Conservation (phyloP, 1,140 invertebrate species). For the Trachelipus rathkii region DNA sequence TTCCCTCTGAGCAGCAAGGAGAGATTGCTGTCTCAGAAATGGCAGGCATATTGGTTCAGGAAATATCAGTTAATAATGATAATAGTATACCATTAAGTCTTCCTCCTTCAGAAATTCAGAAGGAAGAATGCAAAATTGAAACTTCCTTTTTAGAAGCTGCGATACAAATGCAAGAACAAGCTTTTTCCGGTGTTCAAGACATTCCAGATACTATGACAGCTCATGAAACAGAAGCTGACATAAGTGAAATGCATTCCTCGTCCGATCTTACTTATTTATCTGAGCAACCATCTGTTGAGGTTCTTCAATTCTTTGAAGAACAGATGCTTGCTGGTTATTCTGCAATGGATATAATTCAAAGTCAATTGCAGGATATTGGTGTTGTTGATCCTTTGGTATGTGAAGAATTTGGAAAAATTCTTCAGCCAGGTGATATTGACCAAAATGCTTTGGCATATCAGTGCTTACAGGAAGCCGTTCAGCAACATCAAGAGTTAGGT, state of each 20-base stretch:
- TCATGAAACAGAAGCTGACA: slow-evolving; percentile 38
- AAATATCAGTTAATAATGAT: neutral
- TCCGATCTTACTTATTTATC: slow-evolving; percentile 32
- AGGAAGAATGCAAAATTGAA: neutral
- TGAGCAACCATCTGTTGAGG: slow-evolving; percentile 32
- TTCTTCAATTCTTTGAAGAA: slow-evolving; percentile 21
- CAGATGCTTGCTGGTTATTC: slow-evolving; percentile 27
- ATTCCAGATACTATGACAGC: slow-evolving; percentile 21
- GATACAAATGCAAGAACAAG: neutral
- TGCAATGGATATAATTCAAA: slow-evolving; percentile 34
- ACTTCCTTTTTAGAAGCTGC: neutral
- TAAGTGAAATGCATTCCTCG: slow-evolving; percentile 41
- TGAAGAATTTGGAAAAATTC: slow-evolving; percentile 30
- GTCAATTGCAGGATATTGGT: slow-evolving; percentile 28
- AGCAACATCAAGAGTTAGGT: slow-evolving; percentile 33
- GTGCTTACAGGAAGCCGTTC: slow-evolving; percentile 28
- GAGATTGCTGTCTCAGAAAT: neutral
- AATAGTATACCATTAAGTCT: neutral
- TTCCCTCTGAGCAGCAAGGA: neutral
- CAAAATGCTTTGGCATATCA: slow-evolving; percentile 34
- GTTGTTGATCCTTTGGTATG: slow-evolving; percentile 28
- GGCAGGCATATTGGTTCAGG: neutral
- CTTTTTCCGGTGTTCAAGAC: slow-evolving; percentile 26
- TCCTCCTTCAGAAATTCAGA: neutral
- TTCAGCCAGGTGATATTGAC: slow-evolving; percentile 25